Evolutionary conservation across 2,113 vertebrate species (phyloP).

Genomic region (Gnathonemus echidnorhynchus): DNA sequence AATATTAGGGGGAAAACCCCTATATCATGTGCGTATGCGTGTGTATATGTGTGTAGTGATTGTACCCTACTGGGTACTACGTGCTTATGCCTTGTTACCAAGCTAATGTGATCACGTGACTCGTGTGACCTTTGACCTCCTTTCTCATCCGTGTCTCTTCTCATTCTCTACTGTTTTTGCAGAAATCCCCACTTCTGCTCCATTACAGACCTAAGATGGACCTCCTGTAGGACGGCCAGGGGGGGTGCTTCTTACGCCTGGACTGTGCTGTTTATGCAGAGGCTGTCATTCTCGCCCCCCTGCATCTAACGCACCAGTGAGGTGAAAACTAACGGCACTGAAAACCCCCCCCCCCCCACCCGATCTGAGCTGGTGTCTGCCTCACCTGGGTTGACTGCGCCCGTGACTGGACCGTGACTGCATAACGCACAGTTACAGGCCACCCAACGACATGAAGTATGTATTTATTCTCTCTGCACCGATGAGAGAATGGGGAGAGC

Average conservation of each 20-base stretch:
- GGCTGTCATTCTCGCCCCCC: constrained; percentile 74
- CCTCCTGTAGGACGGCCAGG: constrained; percentile 74
- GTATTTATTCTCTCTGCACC: constrained; percentile 91
- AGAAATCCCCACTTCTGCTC: constrained; percentile 97
- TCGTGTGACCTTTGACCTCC: not conserved
- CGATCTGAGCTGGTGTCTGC: not conserved
- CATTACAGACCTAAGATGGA: constrained; percentile 99
- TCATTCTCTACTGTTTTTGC: constrained; percentile 38
- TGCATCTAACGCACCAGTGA: not conserved
- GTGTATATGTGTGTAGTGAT: not conserved
- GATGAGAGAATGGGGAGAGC: constrained; percentile 51
- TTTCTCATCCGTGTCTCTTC: constrained; percentile 22
- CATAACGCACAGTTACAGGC: not conserved
- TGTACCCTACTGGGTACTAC: not conserved
- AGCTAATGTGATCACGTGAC: not conserved
- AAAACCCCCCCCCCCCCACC: constrained; percentile 40
- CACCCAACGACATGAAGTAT: constrained; percentile 44
- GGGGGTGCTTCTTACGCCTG: constrained; percentile 49
- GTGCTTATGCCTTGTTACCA: not conserved
- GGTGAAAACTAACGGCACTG: constrained; percentile 40
- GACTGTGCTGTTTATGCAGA: constrained; percentile 77
- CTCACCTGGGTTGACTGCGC: not conserved
- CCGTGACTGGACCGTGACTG: constrained; percentile 47
- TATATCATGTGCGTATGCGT: not conserved
- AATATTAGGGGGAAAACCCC: not conserved